Base-by-base conservation (phyloP, 2,888 invertebrate genomes). In the Parascotia fuliginaria region DNA sequence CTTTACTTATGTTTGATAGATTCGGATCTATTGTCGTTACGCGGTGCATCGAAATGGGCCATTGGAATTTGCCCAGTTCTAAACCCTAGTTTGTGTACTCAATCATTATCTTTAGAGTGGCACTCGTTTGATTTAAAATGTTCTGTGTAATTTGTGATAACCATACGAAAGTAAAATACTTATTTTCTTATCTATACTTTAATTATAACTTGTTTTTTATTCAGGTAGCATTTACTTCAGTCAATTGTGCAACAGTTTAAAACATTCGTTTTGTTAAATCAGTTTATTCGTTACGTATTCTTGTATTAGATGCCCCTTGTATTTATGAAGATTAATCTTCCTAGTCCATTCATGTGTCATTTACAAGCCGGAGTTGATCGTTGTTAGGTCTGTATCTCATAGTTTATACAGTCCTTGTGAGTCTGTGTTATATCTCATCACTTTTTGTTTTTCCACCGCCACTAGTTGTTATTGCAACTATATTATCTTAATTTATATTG, bases 11-110 rank as follows among this genome's bases (percentile, higher is more conserved):
- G 56, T 64, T 60, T 68, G 56, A 75, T 61, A 67, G 55, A 65
- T 60, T 61, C 57, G 43, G 47, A 37, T 55, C 55, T 56, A 64
- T 61, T 67, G 71, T 69, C 64, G 63, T 59, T 69, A 67, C 68
- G 63, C 57, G 60, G 60, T 65, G 55, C 70, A 72, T 73, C 64
- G 43, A 81, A 77, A 70, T 76, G 52, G 77, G 69, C 57, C 79
- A 77, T 63, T 69, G 79, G 81, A 83, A 81, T 75, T 73, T 79
- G 68, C 79, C 79, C 52, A 51, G 12, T 37, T 44, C 60, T 50
- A 65, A 54, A 57, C 49, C 55, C 56, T 60, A 61, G 60, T 70
- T 63, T 65, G 60, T 65, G 37, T 46, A 34, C 46, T 52, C 12
- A 16, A 48, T 33, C 46, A 55, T 57, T 65, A 65, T 68, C 61